Conservation (phyloP, 2,113 vertebrate species). For the Limanda limanda region DNA sequence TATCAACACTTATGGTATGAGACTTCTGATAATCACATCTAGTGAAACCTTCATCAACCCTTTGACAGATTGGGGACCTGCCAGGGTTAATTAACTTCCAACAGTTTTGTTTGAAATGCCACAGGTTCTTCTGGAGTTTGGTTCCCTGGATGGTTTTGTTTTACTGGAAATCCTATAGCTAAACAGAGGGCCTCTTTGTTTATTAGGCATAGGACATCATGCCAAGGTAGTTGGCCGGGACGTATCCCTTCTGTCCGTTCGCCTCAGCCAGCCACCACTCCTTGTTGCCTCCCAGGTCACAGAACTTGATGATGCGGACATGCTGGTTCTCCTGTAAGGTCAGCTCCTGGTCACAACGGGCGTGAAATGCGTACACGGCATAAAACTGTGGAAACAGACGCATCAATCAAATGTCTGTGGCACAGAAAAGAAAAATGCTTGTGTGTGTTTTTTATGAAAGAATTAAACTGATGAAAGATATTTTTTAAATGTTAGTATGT, state of each 20-base stretch:
- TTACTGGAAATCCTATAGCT: neutral
- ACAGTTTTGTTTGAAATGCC: constrained; percentile 8
- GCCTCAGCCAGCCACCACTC: constrained; percentile 98
- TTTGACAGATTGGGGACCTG: too few relatives aligned
- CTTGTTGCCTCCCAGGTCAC: constrained; percentile 93
- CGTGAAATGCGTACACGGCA: constrained; percentile 94
- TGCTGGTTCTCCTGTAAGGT: constrained; percentile 93
- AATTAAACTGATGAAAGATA: neutral
- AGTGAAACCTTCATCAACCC: neutral
- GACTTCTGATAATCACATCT: neutral
- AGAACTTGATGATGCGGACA: constrained; percentile 91
- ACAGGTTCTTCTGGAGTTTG: neutral
- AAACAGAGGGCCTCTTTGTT: neutral
- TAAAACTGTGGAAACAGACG: constrained; percentile 85
- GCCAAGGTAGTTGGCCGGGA: constrained; percentile 95
- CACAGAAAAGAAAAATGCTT: too few relatives aligned
- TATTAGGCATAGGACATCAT: constrained; percentile 95
- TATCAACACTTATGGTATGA: constrained; percentile 50
- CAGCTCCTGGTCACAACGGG: constrained; percentile 93
- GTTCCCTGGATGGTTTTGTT: neutral
- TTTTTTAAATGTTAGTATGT: too few relatives aligned
- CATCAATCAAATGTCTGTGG: neutral
- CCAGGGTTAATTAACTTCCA: neutral
- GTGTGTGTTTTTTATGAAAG: neutral
- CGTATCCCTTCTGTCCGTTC: constrained; percentile 92